Evolutionary conservation across 1,140 invertebrate genomes (phyloP).

Genomic region (Drosophila pseudoobscura): DNA sequence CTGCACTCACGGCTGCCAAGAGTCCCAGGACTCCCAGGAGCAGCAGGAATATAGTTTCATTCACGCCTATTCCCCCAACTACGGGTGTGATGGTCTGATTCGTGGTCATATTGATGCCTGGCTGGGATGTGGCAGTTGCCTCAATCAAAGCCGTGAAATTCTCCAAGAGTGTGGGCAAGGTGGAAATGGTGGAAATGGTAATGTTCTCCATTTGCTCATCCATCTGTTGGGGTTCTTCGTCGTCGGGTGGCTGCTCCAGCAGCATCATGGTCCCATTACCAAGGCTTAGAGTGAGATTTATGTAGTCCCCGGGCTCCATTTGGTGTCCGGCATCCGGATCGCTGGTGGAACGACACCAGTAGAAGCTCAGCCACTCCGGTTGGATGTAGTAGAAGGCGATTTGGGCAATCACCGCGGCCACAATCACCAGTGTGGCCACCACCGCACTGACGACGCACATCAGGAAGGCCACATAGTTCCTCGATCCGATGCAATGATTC

Average conservation of each 20-base stretch:
- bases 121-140: background rate
- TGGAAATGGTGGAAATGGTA: constrained; percentile 56
- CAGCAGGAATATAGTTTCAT: constrained; percentile 86
- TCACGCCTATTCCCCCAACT: constrained; percentile 69
- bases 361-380: constrained; percentile 84
- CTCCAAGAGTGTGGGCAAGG: constrained; percentile 57
- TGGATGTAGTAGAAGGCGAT: constrained; percentile 86
- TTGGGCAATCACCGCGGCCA: constrained; percentile 88
- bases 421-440: constrained; percentile 88
- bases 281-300: constrained; percentile 63
- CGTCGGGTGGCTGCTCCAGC: constrained; percentile 30
- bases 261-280: constrained; percentile 63
- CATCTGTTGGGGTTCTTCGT: constrained; percentile 7
- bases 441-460: constrained; percentile 93
- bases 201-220: constrained; percentile 28
- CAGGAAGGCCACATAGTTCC: constrained; percentile 95
- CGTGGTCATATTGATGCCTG: constrained; percentile 1
- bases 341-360: constrained; percentile 65
- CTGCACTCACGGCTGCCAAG: constrained; percentile 89
- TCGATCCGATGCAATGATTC: constrained; percentile 96
- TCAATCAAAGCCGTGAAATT: constrained; percentile 65
- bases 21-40: constrained; percentile 87
- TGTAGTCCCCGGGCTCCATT: constrained; percentile 49
- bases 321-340: constrained; percentile 4
- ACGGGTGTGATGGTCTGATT: constrained; percentile 54